A percentile compares a stretch with the other conserved stretches of the same genome.
Evolutionary conservation across 2,888 invertebrate species (phyloP).

Genomic region (Drosophila mayaguana): DNA sequence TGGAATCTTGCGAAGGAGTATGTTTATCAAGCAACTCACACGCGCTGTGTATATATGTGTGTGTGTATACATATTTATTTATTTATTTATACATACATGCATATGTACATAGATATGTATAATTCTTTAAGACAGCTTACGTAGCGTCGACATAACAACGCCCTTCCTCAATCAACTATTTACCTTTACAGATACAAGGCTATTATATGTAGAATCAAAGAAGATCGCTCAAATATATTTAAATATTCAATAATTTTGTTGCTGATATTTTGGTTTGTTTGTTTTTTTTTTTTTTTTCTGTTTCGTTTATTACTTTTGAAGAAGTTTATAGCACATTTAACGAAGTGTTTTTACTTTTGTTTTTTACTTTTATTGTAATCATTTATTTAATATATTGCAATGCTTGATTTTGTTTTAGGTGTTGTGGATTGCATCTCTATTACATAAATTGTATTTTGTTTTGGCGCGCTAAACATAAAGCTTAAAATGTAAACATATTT

Average conservation of each 20-base stretch:
- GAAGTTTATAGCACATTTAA: constrained; percentile 50
- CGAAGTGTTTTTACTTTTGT: constrained; percentile 33
- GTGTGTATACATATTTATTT: background rate
- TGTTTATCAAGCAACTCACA: background rate
- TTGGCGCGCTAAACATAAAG: constrained; percentile 78
- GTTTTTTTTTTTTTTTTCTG: constrained; percentile 5
- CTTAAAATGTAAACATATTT: constrained; percentile 70
- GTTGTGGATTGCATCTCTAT: constrained; percentile 61
- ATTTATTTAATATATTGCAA: constrained; percentile 57
- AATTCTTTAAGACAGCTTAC: constrained; percentile 19
- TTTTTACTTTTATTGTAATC: constrained; percentile 37
- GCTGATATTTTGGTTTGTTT: too few species aligned
- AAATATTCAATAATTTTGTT: background rate
- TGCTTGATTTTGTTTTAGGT: constrained; percentile 48
- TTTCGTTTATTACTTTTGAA: constrained; percentile 35
- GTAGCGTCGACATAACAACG: constrained; percentile 33
- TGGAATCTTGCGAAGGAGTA: constrained; percentile 8
- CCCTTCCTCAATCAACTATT: constrained; percentile 17
- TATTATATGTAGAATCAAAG: constrained; percentile 1
- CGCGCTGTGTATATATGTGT: background rate
- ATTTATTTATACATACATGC: background rate
- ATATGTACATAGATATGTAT: background rate
- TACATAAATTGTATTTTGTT: constrained; percentile 65
- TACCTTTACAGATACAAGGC: constrained; percentile 3
- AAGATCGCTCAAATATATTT: constrained; percentile 7